These are phyloP conservation scores for Synergus laeviventris DNA, from an alignment of 2,888 invertebrate species.

Conservation along the genomic window DNA sequence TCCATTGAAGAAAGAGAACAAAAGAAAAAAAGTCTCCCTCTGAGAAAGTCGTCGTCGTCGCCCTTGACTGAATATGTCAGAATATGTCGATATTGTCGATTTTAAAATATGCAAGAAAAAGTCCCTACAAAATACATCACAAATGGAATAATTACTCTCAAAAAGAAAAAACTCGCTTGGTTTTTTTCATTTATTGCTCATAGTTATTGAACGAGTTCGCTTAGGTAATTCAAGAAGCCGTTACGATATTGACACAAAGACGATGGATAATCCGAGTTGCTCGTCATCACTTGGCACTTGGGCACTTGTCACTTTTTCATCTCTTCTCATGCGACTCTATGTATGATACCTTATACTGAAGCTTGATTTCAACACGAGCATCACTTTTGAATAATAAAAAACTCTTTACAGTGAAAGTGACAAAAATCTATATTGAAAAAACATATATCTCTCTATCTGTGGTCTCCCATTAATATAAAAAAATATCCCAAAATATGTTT, in stretches of 20 bases:
- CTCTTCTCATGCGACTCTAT: slow-evolving; percentile 24
- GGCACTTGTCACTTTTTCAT: slow-evolving; percentile 26
- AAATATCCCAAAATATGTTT: background rate
- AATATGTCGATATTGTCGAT: background rate
- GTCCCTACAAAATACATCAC: background rate
- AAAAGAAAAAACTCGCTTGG: background rate
- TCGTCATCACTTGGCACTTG: slow-evolving; percentile 30
- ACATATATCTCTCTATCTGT: background rate
- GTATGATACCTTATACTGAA: too few species aligned
- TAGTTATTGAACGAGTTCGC: slow-evolving; percentile 13
- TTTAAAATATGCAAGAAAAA: slow-evolving; percentile 16
- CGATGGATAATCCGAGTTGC: slow-evolving; percentile 33
- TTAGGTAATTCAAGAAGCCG: slow-evolving; percentile 37
- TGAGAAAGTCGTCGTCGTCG: slow-evolving; percentile 24
- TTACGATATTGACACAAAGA: slow-evolving; percentile 39
- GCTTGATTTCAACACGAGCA: slow-evolving; percentile 29
- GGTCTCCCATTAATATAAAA: background rate
- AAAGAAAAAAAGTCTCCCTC: slow-evolving; percentile 8
- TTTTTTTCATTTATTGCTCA: slow-evolving; percentile 18
- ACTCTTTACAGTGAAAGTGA: slow-evolving; percentile 8
- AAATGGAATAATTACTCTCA: slow-evolving; percentile 26
- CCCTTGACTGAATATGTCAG: slow-evolving; percentile 8
- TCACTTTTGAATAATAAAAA: slow-evolving; percentile 33
- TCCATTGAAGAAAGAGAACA: background rate
- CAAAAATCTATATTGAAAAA: background rate